Percentiles rank a stretch among this genome's conserved stretches.
These are phyloP conservation scores for Edolisoma coerulescens DNA, from an alignment of 2,113 vertebrate species.

Conservation along the genomic window DNA sequence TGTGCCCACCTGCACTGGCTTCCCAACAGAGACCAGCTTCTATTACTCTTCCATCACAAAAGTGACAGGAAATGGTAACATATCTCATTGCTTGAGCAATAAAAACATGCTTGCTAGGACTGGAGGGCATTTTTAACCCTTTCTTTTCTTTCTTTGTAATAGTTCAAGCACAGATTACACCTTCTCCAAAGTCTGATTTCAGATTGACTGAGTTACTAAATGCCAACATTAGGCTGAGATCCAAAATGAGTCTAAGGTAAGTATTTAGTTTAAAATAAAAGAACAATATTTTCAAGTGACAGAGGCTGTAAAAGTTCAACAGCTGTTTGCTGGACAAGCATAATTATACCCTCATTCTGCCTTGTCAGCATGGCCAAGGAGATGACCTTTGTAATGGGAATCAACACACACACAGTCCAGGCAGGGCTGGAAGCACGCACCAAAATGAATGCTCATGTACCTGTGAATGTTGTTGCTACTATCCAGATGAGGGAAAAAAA, in stretches of 20 bases:
- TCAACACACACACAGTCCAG: constrained; percentile 51
- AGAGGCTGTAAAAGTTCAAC: neutral
- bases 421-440: constrained; percentile 15
- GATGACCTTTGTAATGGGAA: constrained; percentile 51
- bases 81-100: neutral
- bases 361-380: constrained; percentile 46
- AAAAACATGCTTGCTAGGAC: neutral
- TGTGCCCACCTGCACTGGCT: constrained; percentile 44
- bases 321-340: neutral
- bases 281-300: neutral
- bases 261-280: neutral
- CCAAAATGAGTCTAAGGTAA: constrained; percentile 50
- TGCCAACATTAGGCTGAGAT: constrained; percentile 28
- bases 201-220: constrained; percentile 22
- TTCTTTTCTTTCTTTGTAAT: neutral
- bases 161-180: constrained; percentile 49
- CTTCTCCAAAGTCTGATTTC: constrained; percentile 34
- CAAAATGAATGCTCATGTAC: constrained; percentile 13
- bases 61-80: constrained; percentile 21
- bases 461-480: constrained; percentile 3
- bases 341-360: neutral
- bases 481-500: constrained; percentile 43
- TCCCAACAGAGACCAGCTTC: constrained; percentile 54
- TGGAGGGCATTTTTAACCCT: neutral
- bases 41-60: constrained; percentile 36